A percentile compares a stretch with the other conserved stretches of the same genome.
These are phyloP conservation scores for Hemiprocne comata DNA, from an alignment of 2,113 vertebrate species.

Conservation along the genomic window DNA sequence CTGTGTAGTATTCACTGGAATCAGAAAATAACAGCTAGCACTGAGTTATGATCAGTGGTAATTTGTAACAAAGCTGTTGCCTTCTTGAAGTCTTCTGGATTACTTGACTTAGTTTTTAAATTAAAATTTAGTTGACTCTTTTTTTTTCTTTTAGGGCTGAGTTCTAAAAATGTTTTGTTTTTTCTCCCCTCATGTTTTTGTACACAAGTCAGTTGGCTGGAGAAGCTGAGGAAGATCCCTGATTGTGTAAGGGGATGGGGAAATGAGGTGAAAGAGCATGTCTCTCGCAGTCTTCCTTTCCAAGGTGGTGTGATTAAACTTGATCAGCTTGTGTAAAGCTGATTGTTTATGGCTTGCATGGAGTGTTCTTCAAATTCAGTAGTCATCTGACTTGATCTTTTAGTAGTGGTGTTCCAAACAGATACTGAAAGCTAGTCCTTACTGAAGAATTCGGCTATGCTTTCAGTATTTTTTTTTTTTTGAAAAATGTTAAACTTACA, in stretches of 20 bases:
- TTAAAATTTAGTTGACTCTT: not conserved
- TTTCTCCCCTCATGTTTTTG: slow-evolving; percentile 25
- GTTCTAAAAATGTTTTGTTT: slow-evolving; percentile 35
- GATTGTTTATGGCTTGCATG: slow-evolving; percentile 64
- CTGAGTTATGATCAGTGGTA: not conserved
- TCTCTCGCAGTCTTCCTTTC: slow-evolving; percentile 74
- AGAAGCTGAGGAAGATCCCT: slow-evolving; percentile 85
- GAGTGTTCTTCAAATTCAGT: slow-evolving; percentile 43
- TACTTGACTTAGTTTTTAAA: not conserved
- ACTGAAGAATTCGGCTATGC: not conserved
- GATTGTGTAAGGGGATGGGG: slow-evolving; percentile 82
- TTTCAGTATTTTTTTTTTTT: slow-evolving; percentile 23
- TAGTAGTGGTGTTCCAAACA: not conserved
- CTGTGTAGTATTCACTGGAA: not conserved
- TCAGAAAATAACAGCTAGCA: not conserved
- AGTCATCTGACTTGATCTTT: not conserved
- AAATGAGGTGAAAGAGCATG: slow-evolving; percentile 78
- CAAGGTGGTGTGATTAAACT: slow-evolving; percentile 80
- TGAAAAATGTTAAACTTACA: not conserved
- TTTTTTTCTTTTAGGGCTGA: not conserved
- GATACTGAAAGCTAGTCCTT: slow-evolving; percentile 40
- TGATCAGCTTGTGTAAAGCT: slow-evolving; percentile 66
- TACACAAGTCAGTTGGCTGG: slow-evolving; percentile 80
- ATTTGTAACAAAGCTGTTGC: not conserved
- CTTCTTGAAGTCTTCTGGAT: not conserved